Conservation (phyloP, 2,113 vertebrate species). For the Amblyopsis rosae region DNA sequence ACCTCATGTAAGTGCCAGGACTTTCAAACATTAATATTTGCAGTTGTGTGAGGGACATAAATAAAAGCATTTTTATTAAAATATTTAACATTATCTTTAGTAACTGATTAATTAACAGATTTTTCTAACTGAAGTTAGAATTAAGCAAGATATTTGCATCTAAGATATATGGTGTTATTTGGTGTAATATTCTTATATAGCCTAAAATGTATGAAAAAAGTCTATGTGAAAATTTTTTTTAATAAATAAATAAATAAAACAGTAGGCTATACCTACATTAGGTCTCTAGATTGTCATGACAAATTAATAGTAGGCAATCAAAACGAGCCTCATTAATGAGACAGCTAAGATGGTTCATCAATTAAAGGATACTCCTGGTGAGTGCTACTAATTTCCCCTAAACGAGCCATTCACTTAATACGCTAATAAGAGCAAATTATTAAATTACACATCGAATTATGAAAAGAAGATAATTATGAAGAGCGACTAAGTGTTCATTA, state of each 20-base stretch:
- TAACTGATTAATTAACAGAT: no score
- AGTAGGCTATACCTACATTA: constrained; percentile 11
- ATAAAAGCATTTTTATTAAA: not conserved
- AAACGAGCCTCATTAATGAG: constrained; percentile 70
- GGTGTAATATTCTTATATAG: no score
- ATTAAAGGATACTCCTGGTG: constrained; percentile 78
- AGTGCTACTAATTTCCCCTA: constrained; percentile 79
- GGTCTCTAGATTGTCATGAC: constrained; percentile 43
- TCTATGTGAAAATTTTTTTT: no score
- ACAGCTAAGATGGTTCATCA: constrained; percentile 72
- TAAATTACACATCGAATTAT: constrained; percentile 99
- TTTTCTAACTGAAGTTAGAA: not conserved
- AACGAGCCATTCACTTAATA: constrained; percentile 91
- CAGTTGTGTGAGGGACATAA: not conserved
- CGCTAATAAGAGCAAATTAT: constrained; percentile 97
- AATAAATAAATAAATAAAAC: constrained; percentile 19
- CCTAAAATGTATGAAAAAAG: no score
- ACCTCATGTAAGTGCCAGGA: no score
- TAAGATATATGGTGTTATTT: no score
- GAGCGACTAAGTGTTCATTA: constrained; percentile 99
- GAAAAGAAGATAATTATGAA: constrained; percentile 99
- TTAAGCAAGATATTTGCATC: not conserved
- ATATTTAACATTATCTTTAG: not conserved
- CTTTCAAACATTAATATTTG: not conserved
- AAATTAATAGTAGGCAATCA: constrained; percentile 63